Evolutionary conservation across 2,797 vertebrate genomes (phyloP).

Genomic region (Naso thynnoides): DNA sequence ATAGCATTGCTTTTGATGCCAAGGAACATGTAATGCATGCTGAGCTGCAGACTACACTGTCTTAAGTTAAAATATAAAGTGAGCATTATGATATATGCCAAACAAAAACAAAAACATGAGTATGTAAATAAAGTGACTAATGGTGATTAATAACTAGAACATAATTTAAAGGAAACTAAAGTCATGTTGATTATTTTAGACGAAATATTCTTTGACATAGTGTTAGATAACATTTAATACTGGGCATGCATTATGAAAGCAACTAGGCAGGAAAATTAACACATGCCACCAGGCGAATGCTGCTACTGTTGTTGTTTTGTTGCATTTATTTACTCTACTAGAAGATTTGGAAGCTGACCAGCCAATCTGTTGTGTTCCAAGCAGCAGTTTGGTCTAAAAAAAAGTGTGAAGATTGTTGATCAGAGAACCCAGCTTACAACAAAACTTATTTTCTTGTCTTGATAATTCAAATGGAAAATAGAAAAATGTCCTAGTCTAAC

Average conservation of each 20-base stretch:
- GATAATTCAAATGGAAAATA: conserved; percentile 26
- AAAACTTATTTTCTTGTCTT: conserved; percentile 25
- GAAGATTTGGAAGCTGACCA: conserved; percentile 53
- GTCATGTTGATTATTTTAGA: conserved; percentile 43
- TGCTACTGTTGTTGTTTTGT: conserved; percentile 52
- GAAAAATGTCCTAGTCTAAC: conserved; percentile 2
- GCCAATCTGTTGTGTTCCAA: conserved; percentile 44
- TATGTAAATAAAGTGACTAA: neutral
- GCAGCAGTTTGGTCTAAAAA: conserved; percentile 46
- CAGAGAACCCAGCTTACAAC: conserved; percentile 36
- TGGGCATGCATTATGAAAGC: conserved; percentile 50
- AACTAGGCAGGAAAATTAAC: conserved; percentile 62
- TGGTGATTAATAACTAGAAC: conserved; percentile 36
- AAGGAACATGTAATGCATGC: conserved; percentile 9
- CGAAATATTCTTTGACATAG: conserved; percentile 48
- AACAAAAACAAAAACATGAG: neutral
- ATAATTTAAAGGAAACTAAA: conserved; percentile 33
- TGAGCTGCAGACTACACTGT: conserved; percentile 20
- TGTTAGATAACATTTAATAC: conserved; percentile 60
- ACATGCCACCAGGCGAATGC: conserved; percentile 72
- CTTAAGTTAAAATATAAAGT: conserved; percentile 6
- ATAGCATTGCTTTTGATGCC: conserved; percentile 1
- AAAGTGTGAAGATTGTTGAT: conserved; percentile 42
- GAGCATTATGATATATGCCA: neutral
- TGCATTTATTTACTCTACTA: conserved; percentile 57